Conservation (phyloP, 2,888 invertebrate species). For the Criorhina ranunculi region DNA sequence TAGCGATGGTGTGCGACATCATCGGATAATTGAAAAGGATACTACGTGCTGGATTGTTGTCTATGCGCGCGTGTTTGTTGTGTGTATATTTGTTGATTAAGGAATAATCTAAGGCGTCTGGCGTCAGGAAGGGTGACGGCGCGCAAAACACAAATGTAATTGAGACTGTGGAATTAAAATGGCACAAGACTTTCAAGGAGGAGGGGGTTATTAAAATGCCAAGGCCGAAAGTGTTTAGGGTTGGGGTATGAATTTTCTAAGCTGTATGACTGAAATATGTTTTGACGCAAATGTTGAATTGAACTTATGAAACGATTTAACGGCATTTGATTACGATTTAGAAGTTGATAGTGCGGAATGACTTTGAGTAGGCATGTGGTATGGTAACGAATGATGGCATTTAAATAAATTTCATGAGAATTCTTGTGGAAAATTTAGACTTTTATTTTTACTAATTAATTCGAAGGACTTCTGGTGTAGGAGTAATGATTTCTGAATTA, state of each 20-base stretch:
- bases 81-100: constrained; percentile 58
- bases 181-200: constrained; percentile 27
- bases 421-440: not conserved
- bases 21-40: constrained; percentile 66
- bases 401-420: not conserved
- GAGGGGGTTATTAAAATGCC: constrained; percentile 53
- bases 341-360: constrained; percentile 26
- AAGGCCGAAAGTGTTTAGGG: constrained; percentile 34
- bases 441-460: too few species aligned
- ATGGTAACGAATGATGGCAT: not conserved
- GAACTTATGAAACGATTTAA: constrained; percentile 43
- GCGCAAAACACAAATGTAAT: constrained; percentile 64
- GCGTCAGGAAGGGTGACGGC: constrained; percentile 71
- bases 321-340: constrained; percentile 41
- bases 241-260: not conserved
- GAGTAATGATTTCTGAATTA: too few species aligned
- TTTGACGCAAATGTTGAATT: constrained; percentile 31
- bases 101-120: constrained; percentile 67
- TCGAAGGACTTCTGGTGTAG: too few species aligned
- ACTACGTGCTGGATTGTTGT: constrained; percentile 67
- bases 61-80: constrained; percentile 31
- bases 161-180: constrained; percentile 66
- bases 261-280: constrained; percentile 7
- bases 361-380: not conserved
- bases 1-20: not conserved